Evolutionary conservation across 2,113 vertebrate species (phyloP), one percentile per base, ranked within the genome.

Genomic region (Uropsilus gracilis): DNA sequence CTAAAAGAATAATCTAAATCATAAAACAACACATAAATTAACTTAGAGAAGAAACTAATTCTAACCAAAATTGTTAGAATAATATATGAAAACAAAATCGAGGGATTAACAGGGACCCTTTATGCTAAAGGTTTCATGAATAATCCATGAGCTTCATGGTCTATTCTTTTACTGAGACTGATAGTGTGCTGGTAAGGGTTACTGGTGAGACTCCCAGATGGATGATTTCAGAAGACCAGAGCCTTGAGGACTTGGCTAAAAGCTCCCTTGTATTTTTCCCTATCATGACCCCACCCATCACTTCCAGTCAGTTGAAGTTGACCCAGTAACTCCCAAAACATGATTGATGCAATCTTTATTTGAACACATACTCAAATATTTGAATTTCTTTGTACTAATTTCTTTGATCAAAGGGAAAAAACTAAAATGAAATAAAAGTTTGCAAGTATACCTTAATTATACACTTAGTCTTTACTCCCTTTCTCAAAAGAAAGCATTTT

Each of bases 331-430:
- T 78, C 18, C 46, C 50, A 11, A 75, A 89, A 89, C 55, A 73
- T 13, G 63, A 89, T n/a, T 76, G 94, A 69, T 75, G 24, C 14
- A 53, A 48, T 88, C 66, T 83, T 86, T 92, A 68, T 81, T 90
- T 94, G 73, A 91, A 78, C 24, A 66, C 9, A 75, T 37, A 61
- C 68, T 86, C 87, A 94, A 89, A 95, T 90, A 92, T 92, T 93
- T 89, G n/a, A 30, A 20, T 91, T 89, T 94, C 63, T 96, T 95
- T 95, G 71, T 42, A 50, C 59, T 94, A 42, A 53, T 93, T 75
- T 96, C 59, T 95, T 88, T 73, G 55, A 32, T n/a, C 53, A 80
- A 90, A 87, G 46, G 32, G 28, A 90, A 87, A 37, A 93, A 55
- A 93, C 28, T 59, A 68, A 75, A 59, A 86, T 80, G 37, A 90